Conservation (phyloP, 2,797 vertebrate genomes). For the Pampus argenteus region DNA sequence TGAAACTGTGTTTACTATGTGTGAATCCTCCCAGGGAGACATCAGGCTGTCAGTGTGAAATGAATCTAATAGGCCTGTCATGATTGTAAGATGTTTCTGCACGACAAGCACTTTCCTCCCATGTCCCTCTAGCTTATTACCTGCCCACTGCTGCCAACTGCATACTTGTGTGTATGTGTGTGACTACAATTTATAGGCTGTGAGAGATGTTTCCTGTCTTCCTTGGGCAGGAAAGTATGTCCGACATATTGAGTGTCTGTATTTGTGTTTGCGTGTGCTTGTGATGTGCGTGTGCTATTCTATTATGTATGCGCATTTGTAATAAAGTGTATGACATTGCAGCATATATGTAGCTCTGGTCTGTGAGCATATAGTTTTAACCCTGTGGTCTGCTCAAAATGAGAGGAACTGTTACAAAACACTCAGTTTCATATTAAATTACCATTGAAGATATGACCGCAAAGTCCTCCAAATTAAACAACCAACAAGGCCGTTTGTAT, state of each 20-base stretch:
- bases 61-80: conserved; percentile 61
- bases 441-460: not conserved
- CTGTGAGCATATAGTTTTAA: conserved; percentile 6
- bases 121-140: conserved; percentile 53
- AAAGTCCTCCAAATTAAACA: no score
- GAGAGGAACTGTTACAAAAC: not conserved
- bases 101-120: conserved; percentile 51
- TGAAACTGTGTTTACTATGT: conserved; percentile 8
- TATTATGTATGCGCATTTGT: conserved; percentile 28
- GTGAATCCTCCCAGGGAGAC: conserved; percentile 35
- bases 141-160: conserved; percentile 47
- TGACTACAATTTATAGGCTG: conserved; percentile 50
- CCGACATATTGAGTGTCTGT: conserved; percentile 31
- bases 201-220: conserved; percentile 47
- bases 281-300: conserved; percentile 11
- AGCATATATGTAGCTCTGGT: conserved; percentile 8
- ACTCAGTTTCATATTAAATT: not conserved
- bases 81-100: conserved; percentile 62
- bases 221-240: conserved; percentile 32
- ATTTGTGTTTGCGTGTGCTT: conserved; percentile 15
- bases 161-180: conserved; percentile 31
- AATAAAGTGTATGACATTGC: conserved; percentile 17
- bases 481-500: no score
- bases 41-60: conserved; percentile 56
- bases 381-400: conserved; percentile 7